Evolutionary conservation across 1,140 invertebrate species (phyloP).

Genomic region (Drosophila baimaii): DNA sequence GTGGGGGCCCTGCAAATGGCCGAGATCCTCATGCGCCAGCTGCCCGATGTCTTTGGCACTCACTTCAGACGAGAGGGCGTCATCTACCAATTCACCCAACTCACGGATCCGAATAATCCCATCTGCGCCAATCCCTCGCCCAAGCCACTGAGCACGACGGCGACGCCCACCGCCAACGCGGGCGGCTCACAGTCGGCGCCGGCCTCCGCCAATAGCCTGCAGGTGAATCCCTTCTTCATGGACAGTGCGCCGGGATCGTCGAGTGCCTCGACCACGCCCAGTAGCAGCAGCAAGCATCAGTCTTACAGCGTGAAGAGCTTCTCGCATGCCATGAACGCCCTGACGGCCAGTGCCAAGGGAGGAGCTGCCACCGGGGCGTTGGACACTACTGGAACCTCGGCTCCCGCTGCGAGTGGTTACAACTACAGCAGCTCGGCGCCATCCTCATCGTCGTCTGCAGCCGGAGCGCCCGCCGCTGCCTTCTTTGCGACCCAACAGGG

Average conservation of each 20-base stretch:
- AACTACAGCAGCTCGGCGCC: slow-evolving; percentile 81
- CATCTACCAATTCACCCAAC: slow-evolving; percentile 94
- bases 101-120: slow-evolving; percentile 86
- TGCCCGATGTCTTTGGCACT: slow-evolving; percentile 96
- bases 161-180: slow-evolving; percentile 59
- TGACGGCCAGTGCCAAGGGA: slow-evolving; percentile 73
- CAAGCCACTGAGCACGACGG: slow-evolving; percentile 66
- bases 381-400: slow-evolving; percentile 32
- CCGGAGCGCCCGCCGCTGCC: slow-evolving; percentile 41
- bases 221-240: slow-evolving; percentile 82
- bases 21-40: slow-evolving; percentile 97
- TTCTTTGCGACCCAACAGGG: slow-evolving; percentile 67
- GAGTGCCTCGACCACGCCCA: slow-evolving; percentile 67
- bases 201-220: slow-evolving; percentile 77
- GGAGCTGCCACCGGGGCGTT: slow-evolving; percentile 24
- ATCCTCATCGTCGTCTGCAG: slow-evolving; percentile 46
- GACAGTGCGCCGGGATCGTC: slow-evolving; percentile 50
- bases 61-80: slow-evolving; percentile 98
- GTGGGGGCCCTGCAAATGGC: slow-evolving; percentile 98
- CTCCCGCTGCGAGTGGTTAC: slow-evolving; percentile 30
- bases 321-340: slow-evolving; percentile 80
- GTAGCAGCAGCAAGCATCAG: slow-evolving; percentile 74
- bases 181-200: slow-evolving; percentile 79
- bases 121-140: slow-evolving; percentile 84
- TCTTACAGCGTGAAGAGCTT: slow-evolving; percentile 82